phyloP scores from a whole-genome alignment of 2,888 invertebrate species.

The Lepas anatifera region DNA sequence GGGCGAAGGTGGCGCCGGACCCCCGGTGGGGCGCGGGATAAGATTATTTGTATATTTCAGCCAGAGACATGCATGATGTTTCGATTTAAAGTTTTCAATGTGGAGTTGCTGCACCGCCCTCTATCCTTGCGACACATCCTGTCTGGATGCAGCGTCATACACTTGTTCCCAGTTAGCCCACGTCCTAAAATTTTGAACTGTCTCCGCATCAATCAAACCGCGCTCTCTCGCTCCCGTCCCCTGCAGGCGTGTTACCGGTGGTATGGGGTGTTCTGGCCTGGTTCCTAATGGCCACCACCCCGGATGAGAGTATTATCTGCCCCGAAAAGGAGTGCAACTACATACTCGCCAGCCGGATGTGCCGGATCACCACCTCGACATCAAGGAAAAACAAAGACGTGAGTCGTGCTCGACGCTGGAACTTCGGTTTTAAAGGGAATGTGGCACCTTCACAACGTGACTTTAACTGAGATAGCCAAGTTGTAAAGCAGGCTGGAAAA shows the following conservation, averaged over 20 bases:
- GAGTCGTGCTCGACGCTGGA: neutral
- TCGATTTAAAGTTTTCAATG: too few relatives aligned
- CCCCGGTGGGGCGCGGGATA: too few relatives aligned
- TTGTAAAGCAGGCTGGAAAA: too few relatives aligned
- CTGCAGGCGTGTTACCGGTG: too few relatives aligned
- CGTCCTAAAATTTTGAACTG: neutral
- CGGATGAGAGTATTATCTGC: neutral
- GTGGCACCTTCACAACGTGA: too few relatives aligned
- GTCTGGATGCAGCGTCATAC: neutral
- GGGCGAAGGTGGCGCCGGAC: too few relatives aligned
- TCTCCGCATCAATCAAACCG: neutral
- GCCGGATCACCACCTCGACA: neutral
- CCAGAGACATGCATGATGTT: too few relatives aligned
- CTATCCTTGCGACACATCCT: too few relatives aligned
- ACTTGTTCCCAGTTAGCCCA: neutral
- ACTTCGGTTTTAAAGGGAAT: too few relatives aligned
- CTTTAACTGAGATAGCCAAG: too few relatives aligned
- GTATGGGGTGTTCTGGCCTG: neutral
- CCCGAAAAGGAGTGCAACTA: neutral
- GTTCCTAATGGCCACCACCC: neutral
- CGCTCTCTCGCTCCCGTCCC: neutral
- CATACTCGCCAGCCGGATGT: neutral
- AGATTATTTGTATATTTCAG: too few relatives aligned
- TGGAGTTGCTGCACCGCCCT: too few relatives aligned
- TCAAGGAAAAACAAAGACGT: neutral